Conservation (phyloP, 2,797 vertebrate genomes). For the Synanceia verrucosa region DNA sequence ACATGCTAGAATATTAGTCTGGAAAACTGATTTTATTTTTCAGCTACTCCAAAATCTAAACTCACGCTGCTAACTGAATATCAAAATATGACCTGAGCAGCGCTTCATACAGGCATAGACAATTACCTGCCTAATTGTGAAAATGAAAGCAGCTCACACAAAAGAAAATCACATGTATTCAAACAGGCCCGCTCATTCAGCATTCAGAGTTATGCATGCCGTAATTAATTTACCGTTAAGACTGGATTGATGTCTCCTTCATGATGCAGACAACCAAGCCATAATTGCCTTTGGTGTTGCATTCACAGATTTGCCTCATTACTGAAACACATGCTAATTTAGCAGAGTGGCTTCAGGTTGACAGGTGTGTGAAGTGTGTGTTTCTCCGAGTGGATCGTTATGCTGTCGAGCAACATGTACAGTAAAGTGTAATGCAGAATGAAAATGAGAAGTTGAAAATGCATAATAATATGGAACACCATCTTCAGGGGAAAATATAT, state of each 20-base stretch:
- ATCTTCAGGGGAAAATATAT: background rate
- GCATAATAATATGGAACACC: conserved; percentile 23
- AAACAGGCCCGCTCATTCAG: conserved; percentile 57
- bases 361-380: conserved; percentile 55
- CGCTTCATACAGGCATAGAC: background rate
- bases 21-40: conserved; percentile 23
- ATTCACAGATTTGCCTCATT: conserved; percentile 72
- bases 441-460: conserved; percentile 7
- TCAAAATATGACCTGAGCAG: conserved; percentile 33
- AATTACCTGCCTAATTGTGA: conserved; percentile 44
- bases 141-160: conserved; percentile 26
- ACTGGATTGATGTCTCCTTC: conserved; percentile 73
- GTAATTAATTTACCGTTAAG: conserved; percentile 83
- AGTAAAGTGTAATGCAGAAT: background rate
- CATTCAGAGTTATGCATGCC: conserved; percentile 72
- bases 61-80: conserved; percentile 27
- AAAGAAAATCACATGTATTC: conserved; percentile 49
- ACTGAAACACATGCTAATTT: conserved; percentile 81
- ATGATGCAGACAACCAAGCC: conserved; percentile 67
- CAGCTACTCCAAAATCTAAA: conserved; percentile 24
- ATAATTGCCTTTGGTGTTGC: conserved; percentile 77
- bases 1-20: no score
- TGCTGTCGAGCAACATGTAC: conserved; percentile 1
- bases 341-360: conserved; percentile 62
- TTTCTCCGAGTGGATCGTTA: conserved; percentile 12